Evolutionary conservation across 2,888 invertebrate genomes (phyloP).

Genomic region (Dorcus hopei): DNA sequence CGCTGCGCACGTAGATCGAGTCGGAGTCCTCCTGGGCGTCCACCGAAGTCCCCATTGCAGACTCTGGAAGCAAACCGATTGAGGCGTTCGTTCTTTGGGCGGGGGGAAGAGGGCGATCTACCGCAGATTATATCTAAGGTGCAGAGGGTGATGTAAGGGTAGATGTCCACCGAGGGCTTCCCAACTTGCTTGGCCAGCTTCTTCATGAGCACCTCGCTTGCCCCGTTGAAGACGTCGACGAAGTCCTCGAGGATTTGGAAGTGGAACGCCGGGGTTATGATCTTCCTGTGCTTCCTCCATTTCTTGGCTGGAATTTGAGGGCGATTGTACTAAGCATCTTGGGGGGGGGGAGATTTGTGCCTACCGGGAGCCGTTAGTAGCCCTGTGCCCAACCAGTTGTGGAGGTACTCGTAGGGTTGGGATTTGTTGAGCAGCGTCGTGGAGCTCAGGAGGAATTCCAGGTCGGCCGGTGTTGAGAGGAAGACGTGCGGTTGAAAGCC

Average conservation of each 20-base stretch:
- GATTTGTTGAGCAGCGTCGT: conserved; percentile 21
- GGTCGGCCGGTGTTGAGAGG: not conserved
- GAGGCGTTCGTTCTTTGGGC: too few species aligned
- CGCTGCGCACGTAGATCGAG: conserved; percentile 68
- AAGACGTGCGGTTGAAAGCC: not conserved
- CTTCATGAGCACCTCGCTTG: conserved; percentile 55
- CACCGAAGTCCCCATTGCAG: conserved; percentile 73
- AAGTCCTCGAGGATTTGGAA: conserved; percentile 70
- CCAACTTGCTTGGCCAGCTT: conserved; percentile 50
- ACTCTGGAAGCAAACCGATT: conserved; percentile 12
- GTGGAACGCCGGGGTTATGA: conserved; percentile 72
- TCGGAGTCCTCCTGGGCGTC: conserved; percentile 66
- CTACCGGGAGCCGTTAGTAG: conserved; percentile 25
- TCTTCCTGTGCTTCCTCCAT: conserved; percentile 65
- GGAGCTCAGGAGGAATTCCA: not conserved
- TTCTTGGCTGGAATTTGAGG: conserved; percentile 29
- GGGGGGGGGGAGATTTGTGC: too few species aligned
- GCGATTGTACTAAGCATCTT: too few species aligned
- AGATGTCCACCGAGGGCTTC: conserved; percentile 54
- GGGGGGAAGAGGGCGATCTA: conserved; percentile 33
- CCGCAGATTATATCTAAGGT: conserved; percentile 63
- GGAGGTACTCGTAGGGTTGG: conserved; percentile 17
- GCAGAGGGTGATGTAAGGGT: conserved; percentile 59
- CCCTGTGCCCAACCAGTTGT: conserved; percentile 26
- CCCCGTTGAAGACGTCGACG: conserved; percentile 63